Evolutionary conservation across 2,113 vertebrate genomes (phyloP).

Genomic region (Platysteira castanea): DNA sequence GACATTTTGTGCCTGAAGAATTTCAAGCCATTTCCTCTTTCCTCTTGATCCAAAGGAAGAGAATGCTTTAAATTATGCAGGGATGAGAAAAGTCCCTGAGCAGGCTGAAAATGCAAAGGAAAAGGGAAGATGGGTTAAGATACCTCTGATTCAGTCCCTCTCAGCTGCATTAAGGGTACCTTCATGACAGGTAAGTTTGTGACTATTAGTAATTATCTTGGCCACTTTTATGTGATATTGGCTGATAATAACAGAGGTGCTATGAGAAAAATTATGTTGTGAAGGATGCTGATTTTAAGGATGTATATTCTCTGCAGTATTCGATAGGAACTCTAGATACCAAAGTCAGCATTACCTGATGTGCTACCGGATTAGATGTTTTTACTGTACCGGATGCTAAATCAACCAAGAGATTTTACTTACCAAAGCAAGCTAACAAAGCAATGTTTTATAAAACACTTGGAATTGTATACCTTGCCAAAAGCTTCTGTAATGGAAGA

Average conservation of each 20-base stretch:
- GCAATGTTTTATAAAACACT: constrained; percentile 8
- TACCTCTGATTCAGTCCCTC: background rate
- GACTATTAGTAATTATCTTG: background rate
- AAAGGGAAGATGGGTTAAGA: background rate
- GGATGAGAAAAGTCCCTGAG: background rate
- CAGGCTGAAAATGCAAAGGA: background rate
- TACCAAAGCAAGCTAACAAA: constrained; percentile 1
- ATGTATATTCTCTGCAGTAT: background rate
- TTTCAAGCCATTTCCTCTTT: background rate
- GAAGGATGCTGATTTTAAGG: background rate
- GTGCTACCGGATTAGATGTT: background rate
- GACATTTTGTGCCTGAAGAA: background rate
- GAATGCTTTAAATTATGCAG: background rate
- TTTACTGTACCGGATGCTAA: background rate
- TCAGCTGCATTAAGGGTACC: background rate
- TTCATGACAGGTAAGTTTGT: background rate
- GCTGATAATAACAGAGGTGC: background rate
- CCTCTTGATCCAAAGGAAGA: background rate
- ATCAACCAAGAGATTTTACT: background rate
- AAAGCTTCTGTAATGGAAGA: background rate
- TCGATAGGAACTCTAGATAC: background rate
- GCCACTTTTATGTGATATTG: background rate
- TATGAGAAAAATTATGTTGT: background rate
- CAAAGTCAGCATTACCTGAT: background rate
- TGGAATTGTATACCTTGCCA: background rate